These are phyloP conservation scores for Herpailurus yagouaroundi DNA, from an alignment of 2,113 vertebrate species.

Conservation along the genomic window DNA sequence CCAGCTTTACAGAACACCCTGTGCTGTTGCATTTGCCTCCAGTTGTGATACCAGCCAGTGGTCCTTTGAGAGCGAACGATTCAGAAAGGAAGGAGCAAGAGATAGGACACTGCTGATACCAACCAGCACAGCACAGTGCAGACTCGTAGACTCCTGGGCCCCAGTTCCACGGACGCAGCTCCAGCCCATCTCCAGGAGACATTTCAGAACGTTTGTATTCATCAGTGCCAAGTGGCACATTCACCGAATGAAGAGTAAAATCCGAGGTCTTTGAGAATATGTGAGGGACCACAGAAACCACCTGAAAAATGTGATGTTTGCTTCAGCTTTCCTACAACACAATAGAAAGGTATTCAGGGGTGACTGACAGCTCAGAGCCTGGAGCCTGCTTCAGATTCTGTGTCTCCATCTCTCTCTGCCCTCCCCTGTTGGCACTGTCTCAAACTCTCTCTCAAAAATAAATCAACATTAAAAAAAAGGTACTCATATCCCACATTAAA, in stretches of 20 bases:
- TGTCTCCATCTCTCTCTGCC: too few relatives aligned
- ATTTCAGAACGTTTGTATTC: not conserved
- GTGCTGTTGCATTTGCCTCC: not conserved
- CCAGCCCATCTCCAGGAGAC: not conserved
- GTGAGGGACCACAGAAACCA: not conserved
- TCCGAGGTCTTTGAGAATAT: not conserved
- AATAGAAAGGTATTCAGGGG: not conserved
- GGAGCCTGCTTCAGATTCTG: too few relatives aligned
- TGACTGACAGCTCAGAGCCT: too few relatives aligned
- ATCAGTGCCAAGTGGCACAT: not conserved
- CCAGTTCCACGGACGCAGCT: not conserved
- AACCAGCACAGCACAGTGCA: not conserved
- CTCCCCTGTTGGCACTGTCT: too few relatives aligned
- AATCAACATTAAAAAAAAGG: not conserved
- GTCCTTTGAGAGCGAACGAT: not conserved
- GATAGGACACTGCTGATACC: not conserved
- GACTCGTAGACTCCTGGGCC: not conserved
- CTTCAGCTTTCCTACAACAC: not conserved
- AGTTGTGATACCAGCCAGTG: too few relatives aligned
- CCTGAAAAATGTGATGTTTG: not conserved
- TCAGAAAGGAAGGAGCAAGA: not conserved
- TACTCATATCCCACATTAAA: not conserved
- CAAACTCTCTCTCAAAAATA: too few relatives aligned
- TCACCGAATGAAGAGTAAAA: not conserved
- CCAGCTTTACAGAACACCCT: not conserved